A percentile compares a stretch with the other conserved stretches of the same genome.
Evolutionary conservation across 2,113 vertebrate genomes (phyloP).

Genomic region (Gymnogyps californianus): DNA sequence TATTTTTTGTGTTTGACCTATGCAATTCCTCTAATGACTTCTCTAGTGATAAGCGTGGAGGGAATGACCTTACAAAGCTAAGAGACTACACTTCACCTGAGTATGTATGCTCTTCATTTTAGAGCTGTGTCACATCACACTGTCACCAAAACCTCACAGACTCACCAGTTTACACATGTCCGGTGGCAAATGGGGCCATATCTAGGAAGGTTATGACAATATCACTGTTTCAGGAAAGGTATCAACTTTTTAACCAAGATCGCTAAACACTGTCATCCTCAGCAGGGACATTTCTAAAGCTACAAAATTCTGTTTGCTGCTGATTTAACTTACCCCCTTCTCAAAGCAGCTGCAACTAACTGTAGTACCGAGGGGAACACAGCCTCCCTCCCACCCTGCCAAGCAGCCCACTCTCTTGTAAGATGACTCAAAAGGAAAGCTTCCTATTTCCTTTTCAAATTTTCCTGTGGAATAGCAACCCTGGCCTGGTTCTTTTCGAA

Average conservation of each 20-base stretch:
- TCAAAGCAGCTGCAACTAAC: neutral
- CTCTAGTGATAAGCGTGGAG: neutral
- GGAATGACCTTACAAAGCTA: neutral
- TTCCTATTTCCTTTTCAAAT: neutral
- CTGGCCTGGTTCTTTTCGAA: neutral
- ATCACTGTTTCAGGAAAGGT: neutral
- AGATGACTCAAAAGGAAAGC: neutral
- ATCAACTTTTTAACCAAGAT: neutral
- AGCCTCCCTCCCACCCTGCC: neutral
- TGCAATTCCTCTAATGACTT: neutral
- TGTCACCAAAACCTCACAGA: neutral
- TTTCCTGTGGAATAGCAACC: neutral
- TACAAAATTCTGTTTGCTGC: neutral
- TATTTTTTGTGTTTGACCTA: neutral
- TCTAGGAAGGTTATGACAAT: neutral
- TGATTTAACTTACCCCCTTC: neutral
- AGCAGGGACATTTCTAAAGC: neutral
- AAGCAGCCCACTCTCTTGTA: neutral
- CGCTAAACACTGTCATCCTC: neutral
- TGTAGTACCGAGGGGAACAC: neutral
- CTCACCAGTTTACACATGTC: fast-evolving
- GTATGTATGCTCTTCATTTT: neutral
- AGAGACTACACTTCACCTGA: neutral
- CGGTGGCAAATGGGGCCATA: neutral
- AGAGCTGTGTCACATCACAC: neutral